phyloP scores from a whole-genome alignment of 2,797 vertebrate species.

The Sciurus vulgaris region DNA sequence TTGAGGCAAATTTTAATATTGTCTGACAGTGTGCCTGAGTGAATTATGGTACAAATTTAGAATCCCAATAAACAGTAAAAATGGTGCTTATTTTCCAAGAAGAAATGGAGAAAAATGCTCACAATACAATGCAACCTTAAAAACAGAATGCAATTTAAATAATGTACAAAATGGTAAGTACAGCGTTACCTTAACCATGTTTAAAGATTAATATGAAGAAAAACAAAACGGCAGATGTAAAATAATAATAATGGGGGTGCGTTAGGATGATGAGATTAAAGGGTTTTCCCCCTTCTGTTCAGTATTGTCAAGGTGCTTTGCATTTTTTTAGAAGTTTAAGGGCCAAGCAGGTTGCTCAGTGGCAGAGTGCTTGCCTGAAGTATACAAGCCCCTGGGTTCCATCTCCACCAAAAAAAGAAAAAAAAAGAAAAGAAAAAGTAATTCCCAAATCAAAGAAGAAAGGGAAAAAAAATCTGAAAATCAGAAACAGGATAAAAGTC shows the following conservation, averaged over 20 bases:
- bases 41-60: neutral
- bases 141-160: constrained; percentile 37
- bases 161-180: neutral
- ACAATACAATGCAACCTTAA: neutral
- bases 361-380: neutral
- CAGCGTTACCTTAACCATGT: neutral
- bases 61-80: neutral
- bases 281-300: neutral
- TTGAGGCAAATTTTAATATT: neutral
- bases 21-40: neutral
- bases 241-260: neutral
- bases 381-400: neutral
- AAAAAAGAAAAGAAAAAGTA: fast-evolving
- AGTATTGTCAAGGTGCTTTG: neutral
- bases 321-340: neutral
- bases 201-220: neutral
- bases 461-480: neutral
- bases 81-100: constrained; percentile 32
- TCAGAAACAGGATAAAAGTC: neutral
- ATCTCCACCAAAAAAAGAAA: neutral
- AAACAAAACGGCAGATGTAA: neutral
- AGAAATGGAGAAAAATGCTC: neutral
- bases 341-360: neutral
- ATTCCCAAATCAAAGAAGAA: neutral
- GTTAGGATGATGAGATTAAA: neutral